Evolutionary conservation across 2,888 invertebrate genomes (phyloP).

Genomic region (Oscheius myriophilus): DNA sequence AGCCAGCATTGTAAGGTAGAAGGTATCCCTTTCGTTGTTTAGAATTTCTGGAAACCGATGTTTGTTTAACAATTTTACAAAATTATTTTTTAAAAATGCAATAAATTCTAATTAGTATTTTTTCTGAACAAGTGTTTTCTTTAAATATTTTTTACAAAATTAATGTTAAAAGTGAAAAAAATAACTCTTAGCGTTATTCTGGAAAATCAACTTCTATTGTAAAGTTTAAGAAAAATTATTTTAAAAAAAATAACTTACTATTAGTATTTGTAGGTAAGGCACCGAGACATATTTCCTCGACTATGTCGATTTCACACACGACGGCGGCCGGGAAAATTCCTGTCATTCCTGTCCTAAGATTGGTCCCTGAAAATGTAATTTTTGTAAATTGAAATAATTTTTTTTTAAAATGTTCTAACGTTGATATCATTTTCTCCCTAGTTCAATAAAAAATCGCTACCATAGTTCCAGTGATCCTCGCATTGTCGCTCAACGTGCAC

Average conservation of each 20-base stretch:
- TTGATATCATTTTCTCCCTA: too few relatives aligned
- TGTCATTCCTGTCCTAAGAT: conserved; percentile 88
- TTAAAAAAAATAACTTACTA: conserved; percentile 41
- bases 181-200: too few relatives aligned
- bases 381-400: neutral
- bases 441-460: too few relatives aligned
- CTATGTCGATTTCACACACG: conserved; percentile 94
- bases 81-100: too few relatives aligned
- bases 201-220: too few relatives aligned
- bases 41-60: conserved; percentile 42
- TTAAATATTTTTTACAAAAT: too few relatives aligned
- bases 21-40: conserved; percentile 68
- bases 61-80: too few relatives aligned
- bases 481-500: conserved; percentile 87
- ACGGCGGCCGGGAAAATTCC: conserved; percentile 97
- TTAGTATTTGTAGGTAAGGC: conserved; percentile 58
- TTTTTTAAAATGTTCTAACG: too few relatives aligned
- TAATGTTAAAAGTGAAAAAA: too few relatives aligned
- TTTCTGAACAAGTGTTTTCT: too few relatives aligned
- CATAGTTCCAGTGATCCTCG: conserved; percentile 97
- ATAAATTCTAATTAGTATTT: too few relatives aligned
- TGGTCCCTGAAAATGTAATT: conserved; percentile 79
- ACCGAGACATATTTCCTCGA: conserved; percentile 82
- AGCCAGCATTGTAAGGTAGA: conserved; percentile 86
- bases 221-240: neutral